Conservation (phyloP, 2,888 invertebrate genomes). For the Automeris io region DNA sequence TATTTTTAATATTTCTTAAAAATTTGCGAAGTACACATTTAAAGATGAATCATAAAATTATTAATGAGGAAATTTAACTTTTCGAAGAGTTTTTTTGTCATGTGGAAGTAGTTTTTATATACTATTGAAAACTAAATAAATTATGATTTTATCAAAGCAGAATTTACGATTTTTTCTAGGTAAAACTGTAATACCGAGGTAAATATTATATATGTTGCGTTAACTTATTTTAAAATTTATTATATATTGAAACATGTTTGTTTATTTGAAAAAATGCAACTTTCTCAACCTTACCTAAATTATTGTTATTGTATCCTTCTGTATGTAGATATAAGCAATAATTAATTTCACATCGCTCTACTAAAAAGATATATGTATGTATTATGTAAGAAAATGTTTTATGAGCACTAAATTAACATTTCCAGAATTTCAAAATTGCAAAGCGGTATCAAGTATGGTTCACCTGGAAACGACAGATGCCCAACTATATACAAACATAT, state of each 20-base stretch:
- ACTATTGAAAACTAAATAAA: conserved; percentile 49
- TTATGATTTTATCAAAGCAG: conserved; percentile 69
- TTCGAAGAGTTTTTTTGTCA: too few relatives aligned
- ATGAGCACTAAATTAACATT: conserved; percentile 20
- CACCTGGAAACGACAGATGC: conserved; percentile 65
- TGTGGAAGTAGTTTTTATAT: conserved; percentile 34
- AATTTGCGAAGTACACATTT: conserved; percentile 28
- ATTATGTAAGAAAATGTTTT: too few relatives aligned
- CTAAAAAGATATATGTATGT: too few relatives aligned
- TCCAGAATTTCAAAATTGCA: conserved; percentile 46
- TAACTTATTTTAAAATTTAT: conserved; percentile 8
- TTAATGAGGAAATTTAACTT: conserved; percentile 27
- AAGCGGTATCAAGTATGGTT: conserved; percentile 53
- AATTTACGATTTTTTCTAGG: conserved; percentile 56
- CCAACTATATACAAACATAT: conserved; percentile 39
- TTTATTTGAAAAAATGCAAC: conserved; percentile 31
- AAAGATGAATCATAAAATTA: conserved; percentile 36
- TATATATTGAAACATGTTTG: conserved; percentile 18
- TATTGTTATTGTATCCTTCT: conserved; percentile 32
- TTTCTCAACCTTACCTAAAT: conserved; percentile 48
- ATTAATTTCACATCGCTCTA: not conserved
- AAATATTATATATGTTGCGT: conserved; percentile 27
- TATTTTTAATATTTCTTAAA: conserved; percentile 60
- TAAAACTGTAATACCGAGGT: conserved; percentile 60
- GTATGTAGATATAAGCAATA: conserved; percentile 10